These are phyloP conservation scores for Bedellia somnulentella DNA, from an alignment of 2,888 invertebrate genomes.

Conservation along the genomic window DNA sequence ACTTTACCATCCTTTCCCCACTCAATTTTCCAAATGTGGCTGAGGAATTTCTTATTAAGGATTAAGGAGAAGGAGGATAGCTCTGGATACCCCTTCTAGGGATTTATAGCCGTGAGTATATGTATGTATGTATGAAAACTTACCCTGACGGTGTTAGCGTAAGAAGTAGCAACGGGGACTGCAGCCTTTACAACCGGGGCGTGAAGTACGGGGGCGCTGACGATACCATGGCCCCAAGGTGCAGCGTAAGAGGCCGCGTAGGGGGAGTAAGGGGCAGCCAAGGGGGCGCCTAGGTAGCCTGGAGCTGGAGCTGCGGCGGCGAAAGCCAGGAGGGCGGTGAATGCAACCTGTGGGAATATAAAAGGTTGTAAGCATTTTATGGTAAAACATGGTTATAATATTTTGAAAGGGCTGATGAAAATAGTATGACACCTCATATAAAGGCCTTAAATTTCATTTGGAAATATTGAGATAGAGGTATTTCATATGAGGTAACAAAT, in stretches of 20 bases:
- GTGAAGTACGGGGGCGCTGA: slow-evolving; percentile 40
- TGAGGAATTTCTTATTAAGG: too few species aligned
- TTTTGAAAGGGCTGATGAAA: too few species aligned
- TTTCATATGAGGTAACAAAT: too few species aligned
- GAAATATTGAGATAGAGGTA: too few species aligned
- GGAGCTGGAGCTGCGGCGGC: slow-evolving; percentile 35
- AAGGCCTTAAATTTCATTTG: too few species aligned
- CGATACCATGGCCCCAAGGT: slow-evolving; percentile 25
- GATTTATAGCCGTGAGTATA: too few species aligned
- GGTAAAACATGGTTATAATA: too few species aligned
- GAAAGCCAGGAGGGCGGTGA: slow-evolving; percentile 48
- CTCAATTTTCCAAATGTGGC: too few species aligned
- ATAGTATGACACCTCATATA: too few species aligned
- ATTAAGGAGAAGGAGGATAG: too few species aligned
- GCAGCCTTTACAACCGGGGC: slow-evolving; percentile 49
- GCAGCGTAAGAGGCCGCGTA: slow-evolving; percentile 11
- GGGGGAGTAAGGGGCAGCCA: slow-evolving; percentile 23
- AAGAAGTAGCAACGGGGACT: slow-evolving; percentile 64
- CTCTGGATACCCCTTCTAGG: too few species aligned
- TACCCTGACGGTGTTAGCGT: slow-evolving; percentile 67
- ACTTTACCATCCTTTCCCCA: too few species aligned
- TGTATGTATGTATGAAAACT: slow-evolving; percentile 10
- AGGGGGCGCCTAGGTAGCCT: slow-evolving; percentile 26
- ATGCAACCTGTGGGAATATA: slow-evolving; percentile 39
- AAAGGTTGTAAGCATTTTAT: neutral